Evolutionary conservation across 2,888 invertebrate species (phyloP).

Genomic region (Drosophila vallismaia): DNA sequence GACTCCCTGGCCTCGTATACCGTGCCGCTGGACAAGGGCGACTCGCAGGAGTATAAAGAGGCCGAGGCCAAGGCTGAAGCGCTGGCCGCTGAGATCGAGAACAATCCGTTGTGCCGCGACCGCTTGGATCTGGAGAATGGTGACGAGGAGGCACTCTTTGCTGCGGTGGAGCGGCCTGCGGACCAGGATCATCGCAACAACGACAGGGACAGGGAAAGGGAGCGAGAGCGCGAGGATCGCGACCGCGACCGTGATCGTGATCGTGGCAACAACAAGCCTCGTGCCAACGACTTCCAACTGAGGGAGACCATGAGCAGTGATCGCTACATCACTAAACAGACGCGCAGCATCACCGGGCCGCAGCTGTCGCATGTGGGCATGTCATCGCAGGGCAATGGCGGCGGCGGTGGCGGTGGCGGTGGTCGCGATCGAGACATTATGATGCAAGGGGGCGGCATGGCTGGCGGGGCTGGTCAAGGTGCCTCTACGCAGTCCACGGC

Average conservation of each 20-base stretch:
- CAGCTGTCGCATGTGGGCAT: slow-evolving; percentile 75
- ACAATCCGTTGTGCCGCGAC: slow-evolving; percentile 91
- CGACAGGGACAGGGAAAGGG: slow-evolving; percentile 65
- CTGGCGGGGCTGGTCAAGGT: slow-evolving; percentile 48
- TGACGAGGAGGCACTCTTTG: slow-evolving; percentile 94
- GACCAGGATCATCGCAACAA: slow-evolving; percentile 65
- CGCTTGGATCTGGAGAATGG: slow-evolving; percentile 95
- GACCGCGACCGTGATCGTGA: slow-evolving; percentile 64
- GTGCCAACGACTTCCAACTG: slow-evolving; percentile 64
- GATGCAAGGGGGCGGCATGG: slow-evolving; percentile 55
- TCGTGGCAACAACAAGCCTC: slow-evolving; percentile 69
- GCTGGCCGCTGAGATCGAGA: slow-evolving; percentile 97
- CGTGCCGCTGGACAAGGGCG: slow-evolving; percentile 92
- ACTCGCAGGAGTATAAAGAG: slow-evolving; percentile 92
- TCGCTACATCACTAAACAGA: slow-evolving; percentile 80
- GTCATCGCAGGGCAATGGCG: slow-evolving; percentile 60
- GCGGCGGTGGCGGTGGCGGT: slow-evolving; percentile 33
- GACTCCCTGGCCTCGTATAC: slow-evolving; percentile 96
- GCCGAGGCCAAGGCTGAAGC: slow-evolving; percentile 90
- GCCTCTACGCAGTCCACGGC: slow-evolving; percentile 57
- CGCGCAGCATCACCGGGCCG: slow-evolving; percentile 79
- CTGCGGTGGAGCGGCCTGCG: slow-evolving; percentile 90
- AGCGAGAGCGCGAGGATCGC: slow-evolving; percentile 66
- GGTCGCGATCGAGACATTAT: slow-evolving; percentile 60
- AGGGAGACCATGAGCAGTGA: slow-evolving; percentile 79